Base-by-base conservation (phyloP, 1,140 invertebrate species). In the Daktulosphaira vitifoliae region DNA sequence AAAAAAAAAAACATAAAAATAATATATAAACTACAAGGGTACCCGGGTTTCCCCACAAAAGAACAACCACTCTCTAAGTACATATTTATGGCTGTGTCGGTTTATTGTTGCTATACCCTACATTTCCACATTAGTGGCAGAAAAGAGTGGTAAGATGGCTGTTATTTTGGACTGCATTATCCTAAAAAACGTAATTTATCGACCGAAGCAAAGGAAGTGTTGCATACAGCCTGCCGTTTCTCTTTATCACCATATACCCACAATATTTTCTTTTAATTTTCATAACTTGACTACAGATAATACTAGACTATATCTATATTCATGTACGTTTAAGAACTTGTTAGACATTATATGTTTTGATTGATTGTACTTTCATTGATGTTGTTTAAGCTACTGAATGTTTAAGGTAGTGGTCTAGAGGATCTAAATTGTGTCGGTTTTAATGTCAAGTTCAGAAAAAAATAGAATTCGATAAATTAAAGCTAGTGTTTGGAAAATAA, bases 121-220 rank as follows among this genome's bases (percentile, higher is more conserved):
- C 37, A 39, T 54, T 54, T 37, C 20, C 52, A 37, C 51, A 15
- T 53, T 13, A 18, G 8, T 2, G n/a, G 38, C 38, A 15, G 16
- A 13, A 16, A 11, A 8, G 16, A 20, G n/a, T 5, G 39, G 18
- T 39, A 44, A 56, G n/a, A 56, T 44, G 53, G 37, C 53, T 22
- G 38, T 56, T 56, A 56, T 56, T 56, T 44, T 26, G 38, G 39
- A 22, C 11, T 26, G 54, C n/a, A 59, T 59, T 59, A 59, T 59
- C 39, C 39, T 44, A 44, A 44, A 56, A 44, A 44, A 5, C 54
- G 25, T 44, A 44, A 59, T 42, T 59, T 46, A 26, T 59, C 23
- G 20, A 22, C 9, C 9, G n/a, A 0, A 5, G 15, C 9, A 8
- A 11, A 7, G 23, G n/a, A 8, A 16, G 18, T 15, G 53, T 42